phyloP scores from a whole-genome alignment of 2,113 vertebrate genomes.

The Dermatemys mawii region DNA sequence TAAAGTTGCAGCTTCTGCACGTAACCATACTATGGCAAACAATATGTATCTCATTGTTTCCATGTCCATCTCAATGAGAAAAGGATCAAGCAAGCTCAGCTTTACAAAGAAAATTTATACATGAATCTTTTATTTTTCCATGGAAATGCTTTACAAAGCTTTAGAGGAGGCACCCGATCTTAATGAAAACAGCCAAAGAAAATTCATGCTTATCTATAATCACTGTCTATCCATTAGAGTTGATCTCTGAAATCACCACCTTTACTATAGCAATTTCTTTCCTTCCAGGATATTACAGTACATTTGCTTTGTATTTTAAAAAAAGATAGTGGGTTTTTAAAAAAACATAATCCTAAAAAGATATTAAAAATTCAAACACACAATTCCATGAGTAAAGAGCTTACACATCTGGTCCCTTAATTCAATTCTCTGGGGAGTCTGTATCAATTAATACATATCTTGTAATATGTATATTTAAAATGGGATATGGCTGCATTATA shows the following conservation, averaged over 20 bases:
- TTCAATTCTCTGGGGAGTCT: background rate
- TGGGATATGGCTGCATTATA: background rate
- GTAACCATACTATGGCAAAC: background rate
- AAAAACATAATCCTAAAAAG: conserved; percentile 28
- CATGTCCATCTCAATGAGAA: background rate
- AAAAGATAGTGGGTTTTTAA: background rate
- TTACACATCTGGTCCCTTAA: background rate
- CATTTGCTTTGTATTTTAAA: conserved; percentile 41
- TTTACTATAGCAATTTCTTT: conserved; percentile 46
- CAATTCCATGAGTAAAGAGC: conserved; percentile 6
- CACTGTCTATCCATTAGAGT: conserved; percentile 24
- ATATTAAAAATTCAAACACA: background rate
- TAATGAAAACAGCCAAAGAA: conserved; percentile 4
- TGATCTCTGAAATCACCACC: conserved; percentile 6
- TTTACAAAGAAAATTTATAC: background rate
- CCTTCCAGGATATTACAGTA: conserved; percentile 35
- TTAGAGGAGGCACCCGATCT: conserved; percentile 13
- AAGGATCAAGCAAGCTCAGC: conserved; percentile 6
- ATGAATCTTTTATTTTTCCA: conserved; percentile 56
- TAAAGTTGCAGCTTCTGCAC: background rate
- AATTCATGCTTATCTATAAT: conserved; percentile 37
- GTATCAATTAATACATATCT: background rate
- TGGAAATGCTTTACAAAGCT: conserved; percentile 46
- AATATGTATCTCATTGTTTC: background rate
- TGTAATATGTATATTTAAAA: conserved; percentile 12